Evolutionary conservation across 2,113 vertebrate genomes (phyloP).

Genomic region (Sakesphorus luctuosus): DNA sequence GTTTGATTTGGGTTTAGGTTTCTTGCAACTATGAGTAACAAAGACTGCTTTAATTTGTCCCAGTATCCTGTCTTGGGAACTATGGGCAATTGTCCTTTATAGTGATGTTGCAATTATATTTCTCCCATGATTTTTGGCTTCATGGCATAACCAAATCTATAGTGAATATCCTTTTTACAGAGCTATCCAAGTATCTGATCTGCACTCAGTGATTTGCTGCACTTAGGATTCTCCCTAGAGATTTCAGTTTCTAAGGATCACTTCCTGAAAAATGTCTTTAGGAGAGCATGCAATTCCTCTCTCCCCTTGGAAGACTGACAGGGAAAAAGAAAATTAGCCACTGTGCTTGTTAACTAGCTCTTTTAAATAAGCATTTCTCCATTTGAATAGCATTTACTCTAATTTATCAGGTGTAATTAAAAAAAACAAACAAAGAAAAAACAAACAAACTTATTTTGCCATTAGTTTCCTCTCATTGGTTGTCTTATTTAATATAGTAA

Average conservation of each 20-base stretch:
- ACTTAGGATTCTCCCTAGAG: neutral
- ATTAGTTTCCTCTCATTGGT: neutral
- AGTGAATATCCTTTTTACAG: neutral
- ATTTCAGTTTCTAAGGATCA: slow-evolving; percentile 12
- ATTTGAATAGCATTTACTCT: neutral
- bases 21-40: neutral
- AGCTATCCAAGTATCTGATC: neutral
- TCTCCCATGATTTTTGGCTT: neutral
- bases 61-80: neutral
- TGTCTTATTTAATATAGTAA: neutral
- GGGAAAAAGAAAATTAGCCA: neutral
- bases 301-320: neutral
- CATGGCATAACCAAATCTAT: neutral
- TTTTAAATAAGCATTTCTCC: neutral
- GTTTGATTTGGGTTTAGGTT: neutral
- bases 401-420: neutral
- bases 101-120: neutral
- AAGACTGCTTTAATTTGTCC: neutral
- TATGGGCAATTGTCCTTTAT: neutral
- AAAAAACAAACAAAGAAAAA: neutral
- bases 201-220: neutral
- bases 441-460: neutral
- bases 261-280: slow-evolving; percentile 1
- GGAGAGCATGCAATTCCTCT: neutral
- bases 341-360: neutral